These are phyloP conservation scores for Micropoecilia bifurca DNA, from an alignment of 2,797 vertebrate genomes.

Conservation along the genomic window DNA sequence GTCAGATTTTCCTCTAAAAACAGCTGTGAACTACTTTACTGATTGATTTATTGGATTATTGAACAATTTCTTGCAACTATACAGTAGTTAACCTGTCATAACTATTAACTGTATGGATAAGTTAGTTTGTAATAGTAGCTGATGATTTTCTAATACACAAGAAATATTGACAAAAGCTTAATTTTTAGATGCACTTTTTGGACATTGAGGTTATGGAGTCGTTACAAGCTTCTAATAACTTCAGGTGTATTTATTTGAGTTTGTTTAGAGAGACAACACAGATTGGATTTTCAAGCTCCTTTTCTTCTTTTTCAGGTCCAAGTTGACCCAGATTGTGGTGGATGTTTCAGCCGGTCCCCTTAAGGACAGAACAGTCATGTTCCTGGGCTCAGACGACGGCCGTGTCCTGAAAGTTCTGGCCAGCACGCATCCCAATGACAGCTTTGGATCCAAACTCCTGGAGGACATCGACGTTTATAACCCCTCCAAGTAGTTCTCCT, in stretches of 20 bases:
- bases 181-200: background rate
- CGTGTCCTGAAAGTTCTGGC: slow-evolving; percentile 92
- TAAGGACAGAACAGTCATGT: slow-evolving; percentile 91
- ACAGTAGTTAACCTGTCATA: background rate
- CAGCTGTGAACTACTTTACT: background rate
- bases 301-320: slow-evolving; percentile 78
- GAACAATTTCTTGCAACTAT: background rate
- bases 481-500: slow-evolving; percentile 81
- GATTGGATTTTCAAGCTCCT: background rate
- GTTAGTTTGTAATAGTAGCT: background rate
- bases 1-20: background rate
- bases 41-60: background rate
- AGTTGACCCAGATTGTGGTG: slow-evolving; percentile 89
- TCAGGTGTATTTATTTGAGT: background rate
- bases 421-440: slow-evolving; percentile 83
- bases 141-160: background rate
- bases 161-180: background rate
- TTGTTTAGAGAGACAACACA: background rate
- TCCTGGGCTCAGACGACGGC: slow-evolving; percentile 93
- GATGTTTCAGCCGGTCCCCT: slow-evolving; percentile 89
- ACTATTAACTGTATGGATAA: background rate
- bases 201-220: background rate
- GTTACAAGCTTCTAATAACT: background rate
- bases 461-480: slow-evolving; percentile 94
- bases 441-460: slow-evolving; percentile 87